Evolutionary conservation across 2,113 vertebrate species (phyloP), one percentile per base, ranked within the genome.

Genomic region (Girardinichthys multiradiatus): DNA sequence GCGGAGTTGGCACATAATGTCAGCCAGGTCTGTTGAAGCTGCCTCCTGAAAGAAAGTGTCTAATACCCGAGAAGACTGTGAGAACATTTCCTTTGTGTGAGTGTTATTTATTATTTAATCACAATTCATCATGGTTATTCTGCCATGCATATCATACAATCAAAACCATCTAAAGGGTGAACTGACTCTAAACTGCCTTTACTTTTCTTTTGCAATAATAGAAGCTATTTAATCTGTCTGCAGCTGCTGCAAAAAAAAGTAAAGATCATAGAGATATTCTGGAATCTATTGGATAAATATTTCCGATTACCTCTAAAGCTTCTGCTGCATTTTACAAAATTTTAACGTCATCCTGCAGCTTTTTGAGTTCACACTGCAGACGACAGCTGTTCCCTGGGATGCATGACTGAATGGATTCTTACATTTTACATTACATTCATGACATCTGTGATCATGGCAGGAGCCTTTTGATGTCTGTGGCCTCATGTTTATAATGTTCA

Each of bases 391-490:
- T 68, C 60, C 26, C 70, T 30, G 37, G 5, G 37, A 73, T 70
- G 77, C 70, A 72, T 82, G 29, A 63, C 24, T 62, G 27, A 68
- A 48, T 68, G 12, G 69, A 57, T 11, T 62, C 67, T 73, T 37
- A 76, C 35, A 76, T 71, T n/a, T 67, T 33, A 28, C 6, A 1
- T 1, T n/a, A n/a, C 66, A 60, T 81, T 76, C 58, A 68, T 68
- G 65, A 82, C 82, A 85, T 76, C 68, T 80, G 81, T 77, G 82
- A 66, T 76, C 37, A 21, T 63, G 26, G 73, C 79, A 57, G 66
- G 31, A 62, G 48, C 60, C 74, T 76, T 83, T 72, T 84, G 72
- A 85, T 78, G 72, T 74, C 68, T 45, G 1, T 76, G 35, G 68
- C 28, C 59, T 60, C 28, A 3, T 76, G 73, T 75, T 59, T 57